phyloP scores from a whole-genome alignment of 2,113 vertebrate genomes.

The Sula dactylatra region DNA sequence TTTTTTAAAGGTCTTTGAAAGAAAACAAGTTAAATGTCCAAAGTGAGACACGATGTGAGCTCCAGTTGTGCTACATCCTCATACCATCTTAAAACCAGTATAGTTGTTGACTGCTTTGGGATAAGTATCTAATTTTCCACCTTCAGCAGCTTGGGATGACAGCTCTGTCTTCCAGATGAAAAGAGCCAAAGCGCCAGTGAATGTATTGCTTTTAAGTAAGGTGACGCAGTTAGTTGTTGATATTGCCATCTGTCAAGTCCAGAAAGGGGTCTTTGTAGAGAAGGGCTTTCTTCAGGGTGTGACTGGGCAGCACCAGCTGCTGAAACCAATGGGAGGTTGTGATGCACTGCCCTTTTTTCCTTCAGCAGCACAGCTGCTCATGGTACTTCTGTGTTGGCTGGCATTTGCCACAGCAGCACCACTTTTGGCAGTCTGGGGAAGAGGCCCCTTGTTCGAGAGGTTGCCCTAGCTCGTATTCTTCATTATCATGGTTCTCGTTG shows the following conservation, averaged over 20 bases:
- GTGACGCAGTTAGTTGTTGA: constrained; percentile 53
- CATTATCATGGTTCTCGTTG: not conserved
- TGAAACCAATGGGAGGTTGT: constrained; percentile 68
- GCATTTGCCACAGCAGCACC: constrained; percentile 77
- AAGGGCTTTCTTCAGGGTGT: constrained; percentile 67
- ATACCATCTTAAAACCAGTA: constrained; percentile 41
- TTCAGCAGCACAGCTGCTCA: constrained; percentile 82
- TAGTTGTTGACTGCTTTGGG: constrained; percentile 69
- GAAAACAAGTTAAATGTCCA: not conserved
- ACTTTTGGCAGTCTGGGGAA: not conserved
- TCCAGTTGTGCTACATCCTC: not conserved
- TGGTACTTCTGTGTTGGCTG: not conserved
- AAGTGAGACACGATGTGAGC: not conserved
- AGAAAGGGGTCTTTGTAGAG: constrained; percentile 78
- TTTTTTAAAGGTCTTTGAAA: not conserved
- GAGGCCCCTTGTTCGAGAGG: not conserved
- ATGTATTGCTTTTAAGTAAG: constrained; percentile 78
- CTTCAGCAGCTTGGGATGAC: constrained; percentile 82
- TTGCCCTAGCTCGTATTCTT: not conserved
- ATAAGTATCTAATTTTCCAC: constrained; percentile 71
- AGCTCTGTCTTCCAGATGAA: constrained; percentile 53
- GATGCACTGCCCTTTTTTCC: constrained; percentile 60
- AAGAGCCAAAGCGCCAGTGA: constrained; percentile 77
- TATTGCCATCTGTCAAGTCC: not conserved
- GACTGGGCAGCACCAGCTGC: constrained; percentile 68